These are phyloP conservation scores for Byasa hedistus DNA, from an alignment of 2,888 invertebrate genomes.

Conservation along the genomic window DNA sequence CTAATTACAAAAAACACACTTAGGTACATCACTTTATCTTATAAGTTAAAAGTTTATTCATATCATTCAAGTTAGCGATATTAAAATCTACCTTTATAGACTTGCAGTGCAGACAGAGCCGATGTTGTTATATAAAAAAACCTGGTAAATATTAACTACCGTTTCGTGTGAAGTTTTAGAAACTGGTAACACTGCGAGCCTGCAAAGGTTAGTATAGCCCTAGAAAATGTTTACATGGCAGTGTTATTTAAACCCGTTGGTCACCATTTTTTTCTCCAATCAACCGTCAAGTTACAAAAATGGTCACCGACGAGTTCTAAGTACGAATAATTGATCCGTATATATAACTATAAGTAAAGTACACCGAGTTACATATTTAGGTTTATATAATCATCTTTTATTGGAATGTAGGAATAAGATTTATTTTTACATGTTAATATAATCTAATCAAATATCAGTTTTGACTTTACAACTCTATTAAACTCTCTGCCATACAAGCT, in stretches of 20 bases:
- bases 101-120: slow-evolving; percentile 52
- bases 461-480: slow-evolving; percentile 18
- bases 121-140: not conserved
- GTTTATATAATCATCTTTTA: slow-evolving; percentile 38
- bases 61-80: slow-evolving; percentile 35
- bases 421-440: slow-evolving; percentile 28
- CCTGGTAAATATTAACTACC: not conserved
- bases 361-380: slow-evolving; percentile 44
- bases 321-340: slow-evolving; percentile 72
- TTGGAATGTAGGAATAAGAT: slow-evolving; percentile 54
- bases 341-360: slow-evolving; percentile 51
- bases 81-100: slow-evolving; percentile 37
- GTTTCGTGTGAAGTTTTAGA: slow-evolving; percentile 4
- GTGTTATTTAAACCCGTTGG: slow-evolving; percentile 52
- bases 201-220: slow-evolving; percentile 21
- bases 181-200: slow-evolving; percentile 19
- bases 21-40: slow-evolving; percentile 38
- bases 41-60: slow-evolving; percentile 32
- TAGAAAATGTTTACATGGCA: slow-evolving; percentile 55
- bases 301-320: slow-evolving; percentile 62
- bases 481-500: slow-evolving; percentile 7
- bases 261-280: slow-evolving; percentile 46
- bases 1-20: slow-evolving; percentile 42
- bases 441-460: slow-evolving; percentile 22
- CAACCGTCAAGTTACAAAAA: slow-evolving; percentile 41